Base-by-base conservation (phyloP, 2,888 invertebrate species). In the Andricus curvator region DNA sequence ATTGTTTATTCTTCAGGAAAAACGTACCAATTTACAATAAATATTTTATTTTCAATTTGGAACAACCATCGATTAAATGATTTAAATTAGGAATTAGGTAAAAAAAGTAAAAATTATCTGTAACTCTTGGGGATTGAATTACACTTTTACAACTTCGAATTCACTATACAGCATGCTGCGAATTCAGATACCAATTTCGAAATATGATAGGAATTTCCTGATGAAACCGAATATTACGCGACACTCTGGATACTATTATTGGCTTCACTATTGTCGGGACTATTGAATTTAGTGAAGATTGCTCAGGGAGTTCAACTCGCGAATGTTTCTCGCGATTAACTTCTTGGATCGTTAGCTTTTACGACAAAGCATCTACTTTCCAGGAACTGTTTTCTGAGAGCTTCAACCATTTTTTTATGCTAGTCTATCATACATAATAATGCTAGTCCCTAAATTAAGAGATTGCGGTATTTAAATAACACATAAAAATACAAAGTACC, bases 321-420 rank as follows among this genome's bases (percentile, higher is more conserved):
- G 82, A 85, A 81, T 82, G 81, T 84, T 83, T 83, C 83, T 84
- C 80, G 82, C 85, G 82, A 84, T 84, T 84, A 84, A 83, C 81
- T 83, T 83, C 83, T 81, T 82, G 85, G 83, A 77, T 84, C 84
- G 84, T 85, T 85, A 84, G 80, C 80, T 85, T 85, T 85, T 85
- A 85, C 82, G 85, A 85, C 74, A 78, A 78, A 82, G 74, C 77
- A 81, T 79, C 79, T 74, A 79, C 79, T 79, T 80, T 62, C 80
- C 76, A 78, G 79, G 80, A 81, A 83, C 78, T 81, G 81, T 74
- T 80, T 62, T 80, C 70, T 74, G 62, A 79, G 78, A 48, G 78
- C 80, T 60, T 65, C 74, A 65, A 33, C 33, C 33, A 74, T 56
- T 74, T 74, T 74, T 74, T 56, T 37, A 33, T n/a, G 11, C 0